Conservation (phyloP, 92 coral and sea anemone genomes). For the Montipora capitata region DNA sequence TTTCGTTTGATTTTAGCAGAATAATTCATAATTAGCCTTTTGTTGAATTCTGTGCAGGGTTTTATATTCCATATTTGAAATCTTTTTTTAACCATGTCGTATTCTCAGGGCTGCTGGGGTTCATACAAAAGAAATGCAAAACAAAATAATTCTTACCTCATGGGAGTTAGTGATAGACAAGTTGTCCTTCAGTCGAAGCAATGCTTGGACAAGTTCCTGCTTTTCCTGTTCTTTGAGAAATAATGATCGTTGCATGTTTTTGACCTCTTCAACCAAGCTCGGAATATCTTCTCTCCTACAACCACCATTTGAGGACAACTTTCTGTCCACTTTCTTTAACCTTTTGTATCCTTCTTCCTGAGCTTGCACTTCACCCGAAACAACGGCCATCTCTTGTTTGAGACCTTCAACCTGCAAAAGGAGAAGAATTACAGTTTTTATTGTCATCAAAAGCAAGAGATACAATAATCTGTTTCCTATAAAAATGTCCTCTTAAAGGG, state of each 20-base stretch:
- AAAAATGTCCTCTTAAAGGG: too few species aligned
- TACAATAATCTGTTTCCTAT: too few species aligned
- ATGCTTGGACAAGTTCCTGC: constrained; percentile 64
- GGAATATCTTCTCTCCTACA: constrained; percentile 69
- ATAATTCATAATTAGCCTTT: too few species aligned
- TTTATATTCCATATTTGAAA: too few species aligned
- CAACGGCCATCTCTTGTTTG: constrained; percentile 88
- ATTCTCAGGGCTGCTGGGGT: too few species aligned
- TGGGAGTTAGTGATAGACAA: constrained; percentile 19
- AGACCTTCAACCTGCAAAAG: constrained; percentile 85
- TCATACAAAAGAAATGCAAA: too few species aligned
- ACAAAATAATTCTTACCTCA: constrained; percentile 1
- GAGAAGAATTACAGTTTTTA: neutral
- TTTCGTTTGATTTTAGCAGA: too few species aligned
- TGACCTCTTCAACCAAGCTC: constrained; percentile 76
- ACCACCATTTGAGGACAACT: constrained; percentile 64
- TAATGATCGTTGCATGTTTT: constrained; percentile 67
- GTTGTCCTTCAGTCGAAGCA: constrained; percentile 62
- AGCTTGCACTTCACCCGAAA: constrained; percentile 86
- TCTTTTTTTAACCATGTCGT: too few species aligned
- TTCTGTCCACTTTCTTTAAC: constrained; percentile 88
- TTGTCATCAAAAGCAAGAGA: neutral
- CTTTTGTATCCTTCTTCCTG: constrained; percentile 85
- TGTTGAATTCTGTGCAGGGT: too few species aligned
- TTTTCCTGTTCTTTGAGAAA: constrained; percentile 85